These are phyloP conservation scores for Callitettix versicolor DNA, from an alignment of 1,140 invertebrate species.

Conservation along the genomic window DNA sequence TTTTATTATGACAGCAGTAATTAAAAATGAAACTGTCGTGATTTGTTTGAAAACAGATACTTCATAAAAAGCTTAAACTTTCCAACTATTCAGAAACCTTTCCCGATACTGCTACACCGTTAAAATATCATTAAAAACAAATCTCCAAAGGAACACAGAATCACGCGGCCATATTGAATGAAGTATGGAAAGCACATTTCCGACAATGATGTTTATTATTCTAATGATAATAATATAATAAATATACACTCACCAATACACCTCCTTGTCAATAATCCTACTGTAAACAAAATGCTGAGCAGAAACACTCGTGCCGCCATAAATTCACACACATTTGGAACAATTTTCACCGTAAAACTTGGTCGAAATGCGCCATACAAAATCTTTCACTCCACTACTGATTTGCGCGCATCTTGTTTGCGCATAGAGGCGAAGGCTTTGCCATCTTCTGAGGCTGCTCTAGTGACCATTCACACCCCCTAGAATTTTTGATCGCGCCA, in stretches of 20 bases:
- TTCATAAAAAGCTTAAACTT: too few species aligned
- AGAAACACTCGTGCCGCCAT: constrained; percentile 29
- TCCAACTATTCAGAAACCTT: too few species aligned
- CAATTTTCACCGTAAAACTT: constrained; percentile 25
- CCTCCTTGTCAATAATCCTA: constrained; percentile 24
- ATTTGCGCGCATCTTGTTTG: constrained; percentile 9
- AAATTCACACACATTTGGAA: constrained; percentile 30
- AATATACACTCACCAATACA: constrained; percentile 21
- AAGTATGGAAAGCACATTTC: constrained; percentile 13
- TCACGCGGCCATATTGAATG: constrained; percentile 21
- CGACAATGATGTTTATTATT: constrained; percentile 16
- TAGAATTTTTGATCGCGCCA: too few species aligned
- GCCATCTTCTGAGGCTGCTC: constrained; percentile 10
- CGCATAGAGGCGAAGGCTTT: constrained; percentile 19
- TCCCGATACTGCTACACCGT: neutral
- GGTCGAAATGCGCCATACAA: constrained; percentile 23
- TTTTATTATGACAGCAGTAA: constrained; percentile 10
- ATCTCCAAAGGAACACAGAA: neutral
- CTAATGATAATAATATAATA: constrained; percentile 13
- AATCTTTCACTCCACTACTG: constrained; percentile 16
- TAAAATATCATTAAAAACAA: neutral
- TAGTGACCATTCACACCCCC: constrained; percentile 2
- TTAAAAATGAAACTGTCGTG: neutral
- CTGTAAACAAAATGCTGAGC: constrained; percentile 28
- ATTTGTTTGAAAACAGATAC: neutral